Conservation (phyloP, 2,797 vertebrate genomes). For the Falco cherrug region DNA sequence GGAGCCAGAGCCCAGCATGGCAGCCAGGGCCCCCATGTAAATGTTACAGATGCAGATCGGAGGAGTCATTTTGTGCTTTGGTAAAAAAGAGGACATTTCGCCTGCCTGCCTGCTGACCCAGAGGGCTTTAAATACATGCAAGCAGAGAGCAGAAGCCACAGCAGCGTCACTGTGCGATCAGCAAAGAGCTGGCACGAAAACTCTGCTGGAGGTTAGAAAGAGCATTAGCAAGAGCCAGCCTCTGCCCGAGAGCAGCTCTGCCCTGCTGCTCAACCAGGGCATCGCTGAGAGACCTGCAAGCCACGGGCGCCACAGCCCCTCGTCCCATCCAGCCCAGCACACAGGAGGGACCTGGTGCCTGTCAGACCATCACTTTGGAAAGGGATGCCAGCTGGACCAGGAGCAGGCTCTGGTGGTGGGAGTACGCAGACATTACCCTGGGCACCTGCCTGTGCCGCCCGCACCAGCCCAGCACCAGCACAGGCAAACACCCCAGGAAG, state of each 20-base stretch:
- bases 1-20: neutral
- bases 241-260: neutral
- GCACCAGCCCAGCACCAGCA: neutral
- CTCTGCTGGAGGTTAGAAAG: neutral
- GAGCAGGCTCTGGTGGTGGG: accelerated
- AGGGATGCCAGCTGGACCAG: neutral
- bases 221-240: neutral
- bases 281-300: neutral
- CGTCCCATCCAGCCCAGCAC: accelerated
- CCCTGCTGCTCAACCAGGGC: neutral
- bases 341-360: accelerated
- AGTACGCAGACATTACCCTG: neutral
- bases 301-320: neutral
- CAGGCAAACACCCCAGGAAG: neutral
- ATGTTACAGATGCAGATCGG: neutral
- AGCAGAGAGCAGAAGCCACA: neutral
- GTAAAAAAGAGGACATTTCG: neutral
- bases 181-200: neutral
- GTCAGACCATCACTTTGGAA: neutral
- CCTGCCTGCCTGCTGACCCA: neutral
- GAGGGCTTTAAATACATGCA: neutral
- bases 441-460: neutral
- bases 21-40: neutral
- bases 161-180: accelerated
- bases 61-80: neutral